phyloP scores from a whole-genome alignment of 1,140 invertebrate species.

The Drosophila dunni region DNA sequence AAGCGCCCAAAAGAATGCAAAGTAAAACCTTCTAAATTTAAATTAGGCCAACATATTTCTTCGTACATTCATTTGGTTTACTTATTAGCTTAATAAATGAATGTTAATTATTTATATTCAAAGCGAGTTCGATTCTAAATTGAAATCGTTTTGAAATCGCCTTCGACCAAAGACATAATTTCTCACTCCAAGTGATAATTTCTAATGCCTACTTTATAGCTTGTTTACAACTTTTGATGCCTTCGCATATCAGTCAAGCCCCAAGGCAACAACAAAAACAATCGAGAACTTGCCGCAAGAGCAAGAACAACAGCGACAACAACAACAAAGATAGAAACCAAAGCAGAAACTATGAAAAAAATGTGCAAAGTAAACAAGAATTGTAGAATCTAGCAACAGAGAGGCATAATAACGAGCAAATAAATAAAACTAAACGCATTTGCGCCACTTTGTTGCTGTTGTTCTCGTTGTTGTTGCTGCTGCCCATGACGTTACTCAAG shows the following conservation, averaged over 20 bases:
- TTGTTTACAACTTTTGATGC: conserved; percentile 70
- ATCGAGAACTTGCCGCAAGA: conserved; percentile 19
- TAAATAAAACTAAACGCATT: conserved; percentile 82
- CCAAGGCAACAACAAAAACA: conserved; percentile 38
- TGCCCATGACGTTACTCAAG: conserved; percentile 79
- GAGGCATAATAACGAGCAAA: conserved; percentile 77
- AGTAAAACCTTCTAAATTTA: neutral
- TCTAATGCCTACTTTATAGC: conserved; percentile 63
- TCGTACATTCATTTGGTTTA: neutral
- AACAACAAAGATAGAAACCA: conserved; percentile 9
- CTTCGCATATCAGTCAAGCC: conserved; percentile 64
- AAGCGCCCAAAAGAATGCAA: conserved; percentile 34
- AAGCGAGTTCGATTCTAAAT: neutral
- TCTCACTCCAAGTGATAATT: conserved; percentile 63
- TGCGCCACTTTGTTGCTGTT: conserved; percentile 73
- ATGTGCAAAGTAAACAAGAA: conserved; percentile 76
- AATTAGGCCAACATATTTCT: neutral
- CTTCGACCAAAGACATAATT: conserved; percentile 8
- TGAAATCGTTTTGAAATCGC: neutral
- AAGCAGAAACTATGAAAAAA: conserved; percentile 56
- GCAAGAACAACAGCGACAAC: conserved; percentile 36
- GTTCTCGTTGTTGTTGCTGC: conserved; percentile 37
- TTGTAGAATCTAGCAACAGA: conserved; percentile 58
- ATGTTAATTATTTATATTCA: neutral
- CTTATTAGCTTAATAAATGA: neutral